Conservation (phyloP, 2,888 invertebrate species). For the Hirtodrosophila duncani region DNA sequence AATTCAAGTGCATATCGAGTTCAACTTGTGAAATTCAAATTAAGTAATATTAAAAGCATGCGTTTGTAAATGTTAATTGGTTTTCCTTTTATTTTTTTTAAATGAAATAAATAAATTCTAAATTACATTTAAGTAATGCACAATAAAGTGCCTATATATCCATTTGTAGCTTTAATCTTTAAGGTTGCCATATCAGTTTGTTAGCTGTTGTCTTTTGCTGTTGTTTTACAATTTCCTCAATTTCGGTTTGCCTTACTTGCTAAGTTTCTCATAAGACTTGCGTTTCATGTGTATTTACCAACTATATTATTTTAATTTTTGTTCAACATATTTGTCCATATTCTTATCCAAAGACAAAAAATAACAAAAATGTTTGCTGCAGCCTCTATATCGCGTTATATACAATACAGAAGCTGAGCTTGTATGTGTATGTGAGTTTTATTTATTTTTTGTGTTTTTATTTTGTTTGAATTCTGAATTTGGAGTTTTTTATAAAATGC, state of each 20-base stretch:
- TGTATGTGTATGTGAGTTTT: slow-evolving; percentile 4
- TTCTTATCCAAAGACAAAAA: slow-evolving; percentile 57
- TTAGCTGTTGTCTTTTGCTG: neutral
- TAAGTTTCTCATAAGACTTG: slow-evolving; percentile 78
- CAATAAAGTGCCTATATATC: neutral
- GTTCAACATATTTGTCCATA: slow-evolving; percentile 55
- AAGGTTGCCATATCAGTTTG: slow-evolving; percentile 9
- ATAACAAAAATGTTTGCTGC: slow-evolving; percentile 1
- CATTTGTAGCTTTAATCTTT: slow-evolving; percentile 1
- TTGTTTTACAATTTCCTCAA: slow-evolving; percentile 40
- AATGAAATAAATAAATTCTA: too few species aligned
- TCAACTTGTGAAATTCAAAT: too few species aligned
- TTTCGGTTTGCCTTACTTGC: slow-evolving; percentile 72
- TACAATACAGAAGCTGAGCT: slow-evolving; percentile 18
- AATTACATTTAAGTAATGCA: too few species aligned
- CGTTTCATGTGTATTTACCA: slow-evolving; percentile 70
- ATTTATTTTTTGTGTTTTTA: slow-evolving; percentile 17
- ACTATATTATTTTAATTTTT: slow-evolving; percentile 56
- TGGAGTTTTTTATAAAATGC: slow-evolving; percentile 42
- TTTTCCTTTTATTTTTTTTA: too few species aligned
- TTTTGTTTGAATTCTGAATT: slow-evolving; percentile 15
- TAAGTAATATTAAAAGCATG: too few species aligned
- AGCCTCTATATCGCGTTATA: slow-evolving; percentile 18
- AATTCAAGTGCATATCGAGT: too few species aligned
- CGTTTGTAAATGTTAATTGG: too few species aligned